Evolutionary conservation across 2,113 vertebrate genomes (phyloP).

Genomic region (western clawed frog (Xenopus tropicalis)): UCB_Xtro_10.0 CM004447.2:86631001-86631500

Average conservation of each 20-base stretch:
- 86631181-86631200: neutral
- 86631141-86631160: conserved; percentile 56
- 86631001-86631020: neutral
- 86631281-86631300: neutral
- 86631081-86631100: neutral
- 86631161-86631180: conserved; percentile 53
- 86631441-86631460: too few relatives aligned
- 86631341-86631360: neutral
- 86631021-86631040: neutral
- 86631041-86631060: neutral
- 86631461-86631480: too few relatives aligned
- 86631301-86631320: neutral
- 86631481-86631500: too few relatives aligned
- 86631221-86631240: neutral
- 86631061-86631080: neutral
- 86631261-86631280: neutral
- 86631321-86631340: neutral
- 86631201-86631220: neutral
- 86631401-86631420: too few relatives aligned
- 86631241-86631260: neutral
- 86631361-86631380: neutral
- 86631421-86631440: too few relatives aligned
- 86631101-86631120: neutral
- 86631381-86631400: neutral
- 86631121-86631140: conserved; percentile 38